Evolutionary conservation across 2,888 invertebrate species (phyloP).

Genomic region (Eupeodes latifasciatus): DNA sequence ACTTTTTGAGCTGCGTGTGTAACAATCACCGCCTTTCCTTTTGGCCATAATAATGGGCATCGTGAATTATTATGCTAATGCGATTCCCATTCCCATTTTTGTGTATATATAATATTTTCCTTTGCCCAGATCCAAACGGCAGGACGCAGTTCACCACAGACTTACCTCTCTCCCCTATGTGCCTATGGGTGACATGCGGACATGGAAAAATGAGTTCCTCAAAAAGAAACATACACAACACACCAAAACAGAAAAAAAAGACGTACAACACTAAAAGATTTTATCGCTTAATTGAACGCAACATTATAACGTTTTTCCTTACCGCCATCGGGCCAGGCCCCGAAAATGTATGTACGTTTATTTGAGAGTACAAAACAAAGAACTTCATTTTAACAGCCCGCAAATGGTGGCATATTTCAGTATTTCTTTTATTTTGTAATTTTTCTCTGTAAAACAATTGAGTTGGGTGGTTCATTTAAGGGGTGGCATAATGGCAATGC

Average conservation of each 20-base stretch:
- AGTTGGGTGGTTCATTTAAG: slow-evolving; percentile 28
- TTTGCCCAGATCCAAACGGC: slow-evolving; percentile 45
- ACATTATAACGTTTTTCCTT: slow-evolving; percentile 60
- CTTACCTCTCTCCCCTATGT: slow-evolving; percentile 20
- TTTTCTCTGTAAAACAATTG: neutral
- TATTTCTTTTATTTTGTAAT: slow-evolving; percentile 18
- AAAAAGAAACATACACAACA: slow-evolving; percentile 8
- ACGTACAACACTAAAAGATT: slow-evolving; percentile 58
- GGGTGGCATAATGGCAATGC: slow-evolving; percentile 14
- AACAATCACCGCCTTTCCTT: slow-evolving; percentile 34
- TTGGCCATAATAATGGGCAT: slow-evolving; percentile 61
- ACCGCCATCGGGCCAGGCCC: neutral
- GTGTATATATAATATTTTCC: slow-evolving; percentile 21
- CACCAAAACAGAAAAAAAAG: slow-evolving; percentile 9
- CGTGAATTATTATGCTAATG: slow-evolving; percentile 74
- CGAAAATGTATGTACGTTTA: neutral
- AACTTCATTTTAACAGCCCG: slow-evolving; percentile 61
- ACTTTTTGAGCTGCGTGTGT: slow-evolving; percentile 66
- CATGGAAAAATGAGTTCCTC: slow-evolving; percentile 24
- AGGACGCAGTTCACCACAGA: slow-evolving; percentile 19
- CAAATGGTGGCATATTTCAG: slow-evolving; percentile 39
- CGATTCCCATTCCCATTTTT: slow-evolving; percentile 43
- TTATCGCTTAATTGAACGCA: slow-evolving; percentile 76
- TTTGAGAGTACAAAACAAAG: slow-evolving; percentile 42
- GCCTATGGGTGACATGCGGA: slow-evolving; percentile 14